Conservation (phyloP, 2,113 vertebrate genomes). For the Cromileptes altivelis region DNA sequence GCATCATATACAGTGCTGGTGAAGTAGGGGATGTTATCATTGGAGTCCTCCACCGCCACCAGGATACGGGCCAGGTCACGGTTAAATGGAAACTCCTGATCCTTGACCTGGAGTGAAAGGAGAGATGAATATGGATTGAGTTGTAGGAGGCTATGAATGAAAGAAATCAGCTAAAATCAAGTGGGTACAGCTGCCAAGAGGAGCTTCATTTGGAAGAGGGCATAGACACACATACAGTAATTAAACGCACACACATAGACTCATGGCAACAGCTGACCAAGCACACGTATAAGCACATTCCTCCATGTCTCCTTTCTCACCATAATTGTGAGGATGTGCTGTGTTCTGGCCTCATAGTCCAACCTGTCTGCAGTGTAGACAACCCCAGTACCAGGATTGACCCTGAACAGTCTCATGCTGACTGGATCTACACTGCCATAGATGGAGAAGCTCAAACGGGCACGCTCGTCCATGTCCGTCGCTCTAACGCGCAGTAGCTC, state of each 20-base stretch:
- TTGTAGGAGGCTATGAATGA: constrained; percentile 34
- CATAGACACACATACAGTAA: constrained; percentile 9
- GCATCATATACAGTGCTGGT: constrained; percentile 92
- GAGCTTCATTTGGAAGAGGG: constrained; percentile 27
- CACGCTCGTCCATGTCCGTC: constrained; percentile 91
- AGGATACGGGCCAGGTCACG: constrained; percentile 94
- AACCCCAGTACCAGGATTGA: constrained; percentile 90
- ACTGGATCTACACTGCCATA: constrained; percentile 93
- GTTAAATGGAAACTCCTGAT: constrained; percentile 97
- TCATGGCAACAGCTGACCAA: not conserved
- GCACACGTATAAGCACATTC: not conserved
- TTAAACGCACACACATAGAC: constrained; percentile 12
- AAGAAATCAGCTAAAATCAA: constrained; percentile 53
- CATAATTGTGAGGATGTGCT: constrained; percentile 97
- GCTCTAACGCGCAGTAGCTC: constrained; percentile 92
- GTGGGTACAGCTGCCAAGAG: constrained; percentile 22
- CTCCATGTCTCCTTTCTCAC: constrained; percentile 79
- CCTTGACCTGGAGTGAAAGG: constrained; percentile 89
- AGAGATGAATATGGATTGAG: constrained; percentile 48
- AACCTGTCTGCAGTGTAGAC: constrained; percentile 92
- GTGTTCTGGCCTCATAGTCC: constrained; percentile 93
- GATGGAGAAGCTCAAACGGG: constrained; percentile 93
- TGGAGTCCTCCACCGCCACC: constrained; percentile 94
- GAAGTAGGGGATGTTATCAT: constrained; percentile 96
- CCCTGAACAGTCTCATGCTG: constrained; percentile 94